phyloP scores from a whole-genome alignment of 2,113 vertebrate genomes.

The Theristicus caerulescens region DNA sequence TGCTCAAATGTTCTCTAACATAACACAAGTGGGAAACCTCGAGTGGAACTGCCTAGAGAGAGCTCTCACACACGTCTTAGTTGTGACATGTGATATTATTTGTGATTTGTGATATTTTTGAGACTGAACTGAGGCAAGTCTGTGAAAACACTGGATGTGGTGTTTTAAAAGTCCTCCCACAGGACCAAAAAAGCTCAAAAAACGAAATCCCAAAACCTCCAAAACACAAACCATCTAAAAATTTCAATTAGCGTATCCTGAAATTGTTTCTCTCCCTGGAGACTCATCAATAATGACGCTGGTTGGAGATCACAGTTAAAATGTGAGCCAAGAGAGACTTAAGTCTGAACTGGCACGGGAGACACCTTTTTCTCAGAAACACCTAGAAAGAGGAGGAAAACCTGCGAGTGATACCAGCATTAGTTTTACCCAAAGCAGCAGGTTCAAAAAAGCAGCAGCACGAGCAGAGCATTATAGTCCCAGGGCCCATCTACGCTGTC shows the following conservation, averaged over 20 bases:
- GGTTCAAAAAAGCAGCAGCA: background rate
- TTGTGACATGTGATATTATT: background rate
- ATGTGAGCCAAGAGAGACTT: background rate
- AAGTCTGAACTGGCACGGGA: background rate
- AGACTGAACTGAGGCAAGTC: background rate
- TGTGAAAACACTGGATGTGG: background rate
- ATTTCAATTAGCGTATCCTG: background rate
- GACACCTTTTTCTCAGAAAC: background rate
- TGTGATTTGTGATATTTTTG: background rate
- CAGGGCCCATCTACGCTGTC: background rate
- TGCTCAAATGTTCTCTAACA: background rate
- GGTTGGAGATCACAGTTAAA: background rate
- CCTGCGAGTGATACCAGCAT: background rate
- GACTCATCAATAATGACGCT: background rate
- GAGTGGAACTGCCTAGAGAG: background rate
- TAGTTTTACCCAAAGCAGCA: background rate
- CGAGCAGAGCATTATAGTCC: background rate
- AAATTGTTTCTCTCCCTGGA: background rate
- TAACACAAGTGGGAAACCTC: background rate
- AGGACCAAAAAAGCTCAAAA: background rate
- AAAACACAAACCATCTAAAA: background rate
- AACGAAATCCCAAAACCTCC: background rate
- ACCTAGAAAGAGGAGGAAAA: background rate
- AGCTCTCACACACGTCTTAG: rapidly evolving
- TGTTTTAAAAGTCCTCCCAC: background rate